Conservation (phyloP, 2,797 vertebrate species). For the Neopelma chrysocephalum region DNA sequence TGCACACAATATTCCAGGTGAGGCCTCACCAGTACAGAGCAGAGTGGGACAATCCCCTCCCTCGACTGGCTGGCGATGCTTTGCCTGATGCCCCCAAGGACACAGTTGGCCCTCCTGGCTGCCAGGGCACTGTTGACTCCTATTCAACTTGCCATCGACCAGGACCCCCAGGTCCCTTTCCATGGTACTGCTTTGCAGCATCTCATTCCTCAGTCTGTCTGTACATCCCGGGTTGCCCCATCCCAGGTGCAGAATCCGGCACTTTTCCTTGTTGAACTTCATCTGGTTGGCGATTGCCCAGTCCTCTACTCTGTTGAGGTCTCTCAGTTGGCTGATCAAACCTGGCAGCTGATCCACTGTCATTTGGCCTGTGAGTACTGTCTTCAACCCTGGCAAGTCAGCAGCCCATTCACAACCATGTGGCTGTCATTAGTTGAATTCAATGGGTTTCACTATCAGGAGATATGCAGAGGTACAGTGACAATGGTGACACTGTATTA, state of each 20-base stretch:
- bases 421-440: neutral
- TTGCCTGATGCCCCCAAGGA: neutral
- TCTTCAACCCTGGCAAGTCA: neutral
- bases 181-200: neutral
- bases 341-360: neutral
- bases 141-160: neutral
- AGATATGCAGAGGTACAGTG: neutral
- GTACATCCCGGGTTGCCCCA: neutral
- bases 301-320: neutral
- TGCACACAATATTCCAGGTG: neutral
- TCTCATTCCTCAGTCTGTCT: neutral
- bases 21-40: neutral
- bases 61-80: rapidly evolving
- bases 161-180: neutral
- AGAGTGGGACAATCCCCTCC: neutral
- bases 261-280: neutral
- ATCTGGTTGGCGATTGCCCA: neutral
- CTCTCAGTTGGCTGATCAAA: neutral
- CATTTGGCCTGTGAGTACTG: neutral
- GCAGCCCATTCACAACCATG: neutral
- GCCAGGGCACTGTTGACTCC: neutral
- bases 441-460: neutral
- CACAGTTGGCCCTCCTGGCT: neutral
- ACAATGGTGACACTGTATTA: neutral
- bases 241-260: neutral